Base-by-base conservation (phyloP, 1,140 invertebrate genomes). In the Aphidius gifuensis region DNA sequence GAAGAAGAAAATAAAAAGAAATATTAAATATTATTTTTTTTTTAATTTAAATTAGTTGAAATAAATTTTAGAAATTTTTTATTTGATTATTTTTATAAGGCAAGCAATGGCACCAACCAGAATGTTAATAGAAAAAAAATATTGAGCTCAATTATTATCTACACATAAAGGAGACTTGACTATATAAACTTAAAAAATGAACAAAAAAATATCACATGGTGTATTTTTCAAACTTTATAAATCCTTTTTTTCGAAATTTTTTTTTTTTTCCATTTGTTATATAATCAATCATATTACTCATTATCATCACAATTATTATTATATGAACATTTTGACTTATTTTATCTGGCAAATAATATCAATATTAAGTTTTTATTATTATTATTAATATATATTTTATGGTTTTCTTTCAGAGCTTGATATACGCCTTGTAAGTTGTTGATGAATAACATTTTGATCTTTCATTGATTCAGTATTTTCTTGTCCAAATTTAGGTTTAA, bases 391-490 rank as follows among this genome's bases (percentile, higher is more conserved):
- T 44, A 1, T 44, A 11, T 8, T 5, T 55, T 70, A 81, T n/a
- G 79, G 80, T 61, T 81, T 80, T 56, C 76, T 76, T 47, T 81
- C 80, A 6, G 78, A 80, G n/a, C 67, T 80, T 21, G 76, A 78
- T 5, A 76, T 66, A 51, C 76, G 79, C 64, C 78, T 78, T 48
- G 77, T 57, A 1, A 81, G 64, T 60, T 80, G 74, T 11, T 80
- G 77, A 56, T 77, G 80, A 9, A 81, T 61, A 0, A 56, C 62
- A 39, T 76, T 76, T 23, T 70, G 69, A 23, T 75, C 73, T 53
- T 80, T 80, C 21, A 69, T 68, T 21, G 69, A 11, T 38, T 72
- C 64, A 8, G 32, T 66, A 9, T 64, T 58, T 21, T 47, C 49
- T 58, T 63, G 62, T 58, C 46, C 42, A 32, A 32, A 3, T 32